Evolutionary conservation across 2,888 invertebrate genomes (phyloP), one percentile per base, ranked within the genome.

Genomic region (Lasioglossum oenotherae): DNA sequence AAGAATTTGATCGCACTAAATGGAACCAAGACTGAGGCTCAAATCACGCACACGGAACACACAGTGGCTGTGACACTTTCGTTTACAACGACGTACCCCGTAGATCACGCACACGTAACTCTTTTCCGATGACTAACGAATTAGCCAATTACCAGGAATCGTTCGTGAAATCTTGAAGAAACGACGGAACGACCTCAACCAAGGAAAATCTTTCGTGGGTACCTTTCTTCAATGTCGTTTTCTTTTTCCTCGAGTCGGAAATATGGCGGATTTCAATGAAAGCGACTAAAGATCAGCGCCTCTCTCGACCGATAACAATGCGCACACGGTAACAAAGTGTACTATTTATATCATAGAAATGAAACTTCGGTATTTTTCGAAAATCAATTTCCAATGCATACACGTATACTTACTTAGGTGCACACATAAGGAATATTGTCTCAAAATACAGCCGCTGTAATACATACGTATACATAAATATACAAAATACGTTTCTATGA

Each of bases 1-100:
- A 79, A 38, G 27, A 53, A 53, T 78, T 84, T 64, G 35, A 79
- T 84, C 77, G 71, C 87, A 87, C 84, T 78, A 41, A 73, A 69
- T 76, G 31, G 31, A 64, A 85, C 38, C 14, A 73, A 76, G 76
- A 76, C 75, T 72, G 64, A 64, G 64, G 31, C 74, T 77, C 81
- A 44, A 44, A 84, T 88, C 87, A 88, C 87, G 87, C 88, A 89
- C 87, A 87, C 85, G 84, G 41, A 67, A 87, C 86, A 87, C 89
- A 91, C 88, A 88, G 81, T 89, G 89, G 89, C 88, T 92, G 91
- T 91, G 90, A 91, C 92, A 92, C 92, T 92, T 89, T 88, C 80
- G 87, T 84, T 87, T 85, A 82, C 87, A 83, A 86, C 80, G 76
- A 78, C 81, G 78, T 81, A 19, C 3, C 85, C 84, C 74, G 78